phyloP scores from a whole-genome alignment of 2,113 vertebrate species.

The Gymnocephalus cernua region DNA sequence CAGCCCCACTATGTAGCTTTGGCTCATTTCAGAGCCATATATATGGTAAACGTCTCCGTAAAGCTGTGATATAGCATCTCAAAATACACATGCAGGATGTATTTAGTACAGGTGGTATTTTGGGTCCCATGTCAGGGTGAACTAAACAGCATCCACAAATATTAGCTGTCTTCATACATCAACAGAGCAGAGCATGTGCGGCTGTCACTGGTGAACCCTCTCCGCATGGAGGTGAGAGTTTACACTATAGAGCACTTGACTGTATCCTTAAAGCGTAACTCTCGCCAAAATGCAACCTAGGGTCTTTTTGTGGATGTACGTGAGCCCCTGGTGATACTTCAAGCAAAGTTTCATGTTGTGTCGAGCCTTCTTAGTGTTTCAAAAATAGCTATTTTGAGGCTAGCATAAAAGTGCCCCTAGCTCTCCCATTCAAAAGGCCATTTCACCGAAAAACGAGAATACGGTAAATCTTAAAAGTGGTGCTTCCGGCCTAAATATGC shows the following conservation, averaged over 20 bases:
- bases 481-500: too few relatives aligned
- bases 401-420: too few relatives aligned
- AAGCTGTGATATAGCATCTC: slow-evolving; percentile 17
- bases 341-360: too few relatives aligned
- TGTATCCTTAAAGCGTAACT: slow-evolving; percentile 14
- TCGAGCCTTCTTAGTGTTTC: too few relatives aligned
- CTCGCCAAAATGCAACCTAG: too few relatives aligned
- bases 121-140: slow-evolving; percentile 15
- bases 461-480: too few relatives aligned
- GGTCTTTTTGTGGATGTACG: too few relatives aligned
- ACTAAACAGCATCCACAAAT: slow-evolving; percentile 38
- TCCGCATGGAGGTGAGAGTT: slow-evolving; percentile 54
- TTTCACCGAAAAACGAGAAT: too few relatives aligned
- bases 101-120: slow-evolving; percentile 49
- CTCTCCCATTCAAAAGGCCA: too few relatives aligned
- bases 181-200: slow-evolving; percentile 54
- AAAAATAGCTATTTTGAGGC: too few relatives aligned
- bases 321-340: too few relatives aligned
- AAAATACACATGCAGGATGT: slow-evolving; percentile 28
- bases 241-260: slow-evolving; percentile 37
- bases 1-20: not conserved
- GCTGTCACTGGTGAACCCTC: slow-evolving; percentile 54
- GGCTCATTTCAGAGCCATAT: not conserved
- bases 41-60: not conserved
- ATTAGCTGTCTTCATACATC: slow-evolving; percentile 49